A percentile compares a stretch with the other conserved stretches of the same genome.
Evolutionary conservation across 2,797 vertebrate species (phyloP).

Genomic region (Pelobates cultripes): DNA sequence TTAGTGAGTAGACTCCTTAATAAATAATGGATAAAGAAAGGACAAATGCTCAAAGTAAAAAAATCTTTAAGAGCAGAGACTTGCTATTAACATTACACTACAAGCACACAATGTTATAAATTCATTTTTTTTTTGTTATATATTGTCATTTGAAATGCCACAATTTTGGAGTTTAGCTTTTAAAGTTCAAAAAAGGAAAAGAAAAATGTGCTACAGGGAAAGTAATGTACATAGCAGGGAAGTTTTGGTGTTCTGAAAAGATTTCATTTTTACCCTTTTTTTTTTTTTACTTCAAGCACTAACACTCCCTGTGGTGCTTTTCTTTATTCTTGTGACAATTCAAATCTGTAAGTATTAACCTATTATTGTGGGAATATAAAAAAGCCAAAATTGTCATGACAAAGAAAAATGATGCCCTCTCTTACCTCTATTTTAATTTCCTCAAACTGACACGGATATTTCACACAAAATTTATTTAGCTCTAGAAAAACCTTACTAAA

Average conservation of each 20-base stretch:
- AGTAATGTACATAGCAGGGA: constrained; percentile 23
- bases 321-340: constrained; percentile 22
- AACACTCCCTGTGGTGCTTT: constrained; percentile 4
- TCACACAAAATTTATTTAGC: background rate
- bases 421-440: background rate
- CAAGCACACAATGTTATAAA: background rate
- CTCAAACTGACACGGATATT: background rate
- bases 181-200: constrained; percentile 16
- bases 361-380: constrained; percentile 6
- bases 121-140: background rate
- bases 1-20: too few relatives aligned
- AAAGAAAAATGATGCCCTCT: constrained; percentile 3
- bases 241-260: constrained; percentile 11
- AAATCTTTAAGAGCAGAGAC: background rate
- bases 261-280: constrained; percentile 8
- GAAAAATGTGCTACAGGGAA: background rate
- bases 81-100: background rate
- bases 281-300: background rate
- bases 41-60: background rate
- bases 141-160: constrained; percentile 14
- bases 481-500: too few relatives aligned
- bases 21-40: too few relatives aligned
- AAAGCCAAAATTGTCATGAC: constrained; percentile 12
- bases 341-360: background rate
- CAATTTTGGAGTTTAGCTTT: background rate